Percentiles rank a stretch among this genome's conserved stretches.
Evolutionary conservation across 2,113 vertebrate genomes (phyloP).

Genomic region (Choloepus hoffmanni): DNA sequence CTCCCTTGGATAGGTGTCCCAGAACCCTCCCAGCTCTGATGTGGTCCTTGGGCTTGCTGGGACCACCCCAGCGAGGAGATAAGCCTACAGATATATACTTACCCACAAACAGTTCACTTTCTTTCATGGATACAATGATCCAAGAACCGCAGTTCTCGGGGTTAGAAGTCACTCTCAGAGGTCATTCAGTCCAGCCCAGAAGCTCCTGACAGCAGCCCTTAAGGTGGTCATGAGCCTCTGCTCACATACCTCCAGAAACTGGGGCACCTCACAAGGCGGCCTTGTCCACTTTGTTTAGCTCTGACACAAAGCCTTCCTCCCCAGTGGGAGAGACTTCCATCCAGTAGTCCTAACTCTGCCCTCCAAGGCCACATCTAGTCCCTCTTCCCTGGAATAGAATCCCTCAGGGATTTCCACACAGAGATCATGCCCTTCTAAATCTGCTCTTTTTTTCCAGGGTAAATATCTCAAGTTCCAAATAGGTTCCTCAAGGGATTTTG

Average conservation of each 20-base stretch:
- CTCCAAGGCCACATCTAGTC: conserved; percentile 13
- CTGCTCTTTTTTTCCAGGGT: not conserved
- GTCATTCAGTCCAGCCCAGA: not conserved
- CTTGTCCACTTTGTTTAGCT: not conserved
- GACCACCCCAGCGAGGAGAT: not conserved
- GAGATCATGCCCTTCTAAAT: conserved; percentile 46
- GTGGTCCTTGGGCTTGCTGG: not conserved
- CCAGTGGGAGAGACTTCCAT: not conserved
- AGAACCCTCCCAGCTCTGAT: not conserved
- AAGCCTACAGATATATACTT: not conserved
- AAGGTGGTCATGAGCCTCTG: not conserved
- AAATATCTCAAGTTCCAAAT: not conserved
- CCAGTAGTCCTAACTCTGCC: not conserved
- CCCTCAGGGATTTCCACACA: conserved; percentile 1
- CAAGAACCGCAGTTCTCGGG: not conserved
- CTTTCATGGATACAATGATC: not conserved
- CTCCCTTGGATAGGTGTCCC: not conserved
- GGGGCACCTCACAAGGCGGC: not conserved
- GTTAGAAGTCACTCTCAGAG: not conserved
- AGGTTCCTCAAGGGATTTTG: not conserved
- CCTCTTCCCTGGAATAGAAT: not conserved
- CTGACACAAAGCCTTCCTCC: not conserved
- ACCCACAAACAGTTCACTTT: not conserved
- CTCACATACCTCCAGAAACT: not conserved
- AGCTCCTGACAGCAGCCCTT: not conserved